Evolutionary conservation across 2,797 vertebrate species (phyloP), one percentile per base, ranked within the genome.

Genomic region (Microctenopoma steveboyesi): DNA sequence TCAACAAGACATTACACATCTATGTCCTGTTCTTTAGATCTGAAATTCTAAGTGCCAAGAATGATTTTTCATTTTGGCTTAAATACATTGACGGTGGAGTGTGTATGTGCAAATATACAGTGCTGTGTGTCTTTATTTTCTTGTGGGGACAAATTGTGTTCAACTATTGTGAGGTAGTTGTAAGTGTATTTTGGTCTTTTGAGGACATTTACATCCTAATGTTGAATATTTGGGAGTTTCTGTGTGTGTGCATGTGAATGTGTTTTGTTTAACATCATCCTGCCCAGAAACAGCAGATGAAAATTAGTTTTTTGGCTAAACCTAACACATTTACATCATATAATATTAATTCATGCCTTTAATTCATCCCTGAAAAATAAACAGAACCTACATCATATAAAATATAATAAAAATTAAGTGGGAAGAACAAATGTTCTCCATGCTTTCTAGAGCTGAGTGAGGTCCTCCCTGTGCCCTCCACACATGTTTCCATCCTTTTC

Each of bases 401-500:
- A 50, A 49, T 14, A 22, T 13, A 37, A 6, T 30, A 66, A 16
- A 46, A 74, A 65, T 49, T 37, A 72, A 58, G 22, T 11, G 25
- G 5, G 16, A 16, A 71, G 64, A 71, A 70, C 53, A 64, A 27
- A 78, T 76, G 47, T 72, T 48, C 46, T 64, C 42, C 43, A 68
- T 1, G 7, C 47, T 72, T 39, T 49, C 59, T 51, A 76, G 83
- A 86, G 86, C 51, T 58, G 72, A 65, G 79, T 86, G 72, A 86
- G 60, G 47, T 86, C 66, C 64, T 88, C 62, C 33, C 43, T 64
- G 63, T 82, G 76, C 80, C 86, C 88, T 88, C 82, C 71, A 81
- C 64, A 69, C 76, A 85, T 81, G 72, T 70, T 66, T 56, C 46
- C 10, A 69, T 89, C 84, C 77, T 86, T 68, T 69, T 82, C 47